Conservation (phyloP, 2,113 vertebrate species). For the Barnardius zonarius region DNA sequence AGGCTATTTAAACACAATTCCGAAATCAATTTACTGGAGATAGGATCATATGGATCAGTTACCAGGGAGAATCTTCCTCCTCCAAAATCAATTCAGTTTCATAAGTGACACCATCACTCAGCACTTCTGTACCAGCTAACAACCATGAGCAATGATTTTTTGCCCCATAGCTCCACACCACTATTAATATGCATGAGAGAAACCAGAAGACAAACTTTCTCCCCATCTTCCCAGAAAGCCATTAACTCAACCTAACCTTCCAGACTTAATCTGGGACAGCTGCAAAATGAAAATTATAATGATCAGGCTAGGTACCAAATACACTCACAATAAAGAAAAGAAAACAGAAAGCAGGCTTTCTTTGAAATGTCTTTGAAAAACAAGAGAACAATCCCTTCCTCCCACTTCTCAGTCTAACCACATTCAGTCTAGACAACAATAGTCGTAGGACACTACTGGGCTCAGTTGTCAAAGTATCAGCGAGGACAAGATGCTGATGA, state of each 20-base stretch:
- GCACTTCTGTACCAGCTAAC: neutral
- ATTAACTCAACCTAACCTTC: conserved; percentile 23
- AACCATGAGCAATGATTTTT: neutral
- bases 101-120: neutral
- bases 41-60: neutral
- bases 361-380: neutral
- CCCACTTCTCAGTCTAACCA: neutral
- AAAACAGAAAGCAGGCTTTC: neutral
- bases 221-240: conserved; percentile 5
- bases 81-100: conserved; percentile 1
- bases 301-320: neutral
- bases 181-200: neutral
- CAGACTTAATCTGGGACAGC: neutral
- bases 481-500: neutral
- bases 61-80: neutral
- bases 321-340: neutral
- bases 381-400: neutral
- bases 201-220: neutral
- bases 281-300: conserved; percentile 24
- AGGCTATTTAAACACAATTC: neutral
- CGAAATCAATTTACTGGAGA: neutral
- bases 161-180: neutral
- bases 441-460: neutral
- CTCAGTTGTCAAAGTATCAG: neutral
- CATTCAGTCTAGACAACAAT: neutral